These are phyloP conservation scores for Leptinotarsa rubiginosa DNA, from an alignment of 2,888 invertebrate species.

Conservation along the genomic window DNA sequence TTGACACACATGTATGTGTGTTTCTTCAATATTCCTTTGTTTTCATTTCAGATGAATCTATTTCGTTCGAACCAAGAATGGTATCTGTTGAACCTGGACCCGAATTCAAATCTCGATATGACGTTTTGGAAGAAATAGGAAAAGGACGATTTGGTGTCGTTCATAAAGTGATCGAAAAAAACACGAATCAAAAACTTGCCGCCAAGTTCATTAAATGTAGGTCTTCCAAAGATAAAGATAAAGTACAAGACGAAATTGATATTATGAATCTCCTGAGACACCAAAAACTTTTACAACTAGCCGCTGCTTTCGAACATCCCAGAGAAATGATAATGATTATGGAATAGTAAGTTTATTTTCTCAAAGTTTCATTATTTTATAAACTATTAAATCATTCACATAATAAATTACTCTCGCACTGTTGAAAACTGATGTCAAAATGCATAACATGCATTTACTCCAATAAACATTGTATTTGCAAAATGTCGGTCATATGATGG, in stretches of 20 bases:
- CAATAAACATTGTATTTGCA: too few species aligned
- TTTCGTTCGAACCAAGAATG: conserved; percentile 61
- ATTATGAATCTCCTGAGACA: conserved; percentile 89
- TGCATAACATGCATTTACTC: too few species aligned
- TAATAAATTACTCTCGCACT: too few species aligned
- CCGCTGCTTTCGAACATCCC: conserved; percentile 82
- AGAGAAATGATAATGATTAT: conserved; percentile 87
- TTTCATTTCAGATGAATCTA: conserved; percentile 54
- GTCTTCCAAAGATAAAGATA: conserved; percentile 78
- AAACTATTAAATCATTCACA: not conserved
- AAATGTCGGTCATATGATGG: too few species aligned
- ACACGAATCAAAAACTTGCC: conserved; percentile 75
- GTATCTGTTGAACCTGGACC: conserved; percentile 70
- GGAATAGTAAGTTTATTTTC: conserved; percentile 83
- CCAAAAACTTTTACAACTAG: conserved; percentile 85
- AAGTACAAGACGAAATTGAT: conserved; percentile 84
- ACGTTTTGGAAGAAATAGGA: conserved; percentile 79
- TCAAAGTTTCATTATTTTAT: not conserved
- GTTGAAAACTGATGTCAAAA: too few species aligned
- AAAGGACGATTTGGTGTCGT: conserved; percentile 82
- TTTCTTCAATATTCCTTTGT: not conserved
- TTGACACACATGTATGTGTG: too few species aligned
- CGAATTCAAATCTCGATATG: conserved; percentile 73
- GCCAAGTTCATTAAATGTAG: conserved; percentile 86
- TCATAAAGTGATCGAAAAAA: conserved; percentile 76